These are phyloP conservation scores for Recurvirostra avosetta DNA, from an alignment of 2,113 vertebrate species.

Conservation along the genomic window DNA sequence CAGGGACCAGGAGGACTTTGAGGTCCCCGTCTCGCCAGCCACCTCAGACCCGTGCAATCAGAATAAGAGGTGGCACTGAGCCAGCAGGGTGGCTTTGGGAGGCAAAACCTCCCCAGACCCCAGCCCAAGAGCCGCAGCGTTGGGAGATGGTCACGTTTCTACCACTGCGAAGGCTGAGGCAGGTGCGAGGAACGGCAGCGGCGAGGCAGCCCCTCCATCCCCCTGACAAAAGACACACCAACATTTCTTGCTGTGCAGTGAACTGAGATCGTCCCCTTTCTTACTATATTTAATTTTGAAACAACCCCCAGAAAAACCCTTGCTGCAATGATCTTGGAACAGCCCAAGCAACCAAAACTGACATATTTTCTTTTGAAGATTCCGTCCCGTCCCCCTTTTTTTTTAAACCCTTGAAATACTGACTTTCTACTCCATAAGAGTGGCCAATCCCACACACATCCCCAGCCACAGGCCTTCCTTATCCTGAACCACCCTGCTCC, in stretches of 20 bases:
- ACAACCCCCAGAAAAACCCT: not conserved
- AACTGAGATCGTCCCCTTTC: not conserved
- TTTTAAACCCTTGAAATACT: not conserved
- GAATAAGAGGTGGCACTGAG: not conserved
- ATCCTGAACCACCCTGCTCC: fast-evolving
- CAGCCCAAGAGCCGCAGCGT: fast-evolving
- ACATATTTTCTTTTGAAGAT: not conserved
- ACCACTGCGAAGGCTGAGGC: fast-evolving
- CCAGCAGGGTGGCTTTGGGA: not conserved
- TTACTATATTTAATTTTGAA: not conserved
- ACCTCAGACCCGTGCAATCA: not conserved
- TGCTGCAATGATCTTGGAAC: not conserved
- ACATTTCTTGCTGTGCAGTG: not conserved
- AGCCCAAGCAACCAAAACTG: not conserved
- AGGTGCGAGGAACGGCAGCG: not conserved
- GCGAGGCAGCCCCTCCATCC: not conserved
- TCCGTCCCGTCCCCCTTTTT: fast-evolving
- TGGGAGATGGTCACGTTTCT: not conserved
- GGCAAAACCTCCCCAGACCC: not conserved
- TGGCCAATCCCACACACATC: too few species aligned
- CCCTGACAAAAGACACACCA: not conserved
- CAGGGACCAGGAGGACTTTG: not conserved
- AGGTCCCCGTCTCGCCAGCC: not conserved
- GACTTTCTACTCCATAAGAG: not conserved
- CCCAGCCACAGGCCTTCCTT: not conserved